Evolutionary conservation across 2,797 vertebrate genomes (phyloP).

Genomic region (Xenopus petersii): DNA sequence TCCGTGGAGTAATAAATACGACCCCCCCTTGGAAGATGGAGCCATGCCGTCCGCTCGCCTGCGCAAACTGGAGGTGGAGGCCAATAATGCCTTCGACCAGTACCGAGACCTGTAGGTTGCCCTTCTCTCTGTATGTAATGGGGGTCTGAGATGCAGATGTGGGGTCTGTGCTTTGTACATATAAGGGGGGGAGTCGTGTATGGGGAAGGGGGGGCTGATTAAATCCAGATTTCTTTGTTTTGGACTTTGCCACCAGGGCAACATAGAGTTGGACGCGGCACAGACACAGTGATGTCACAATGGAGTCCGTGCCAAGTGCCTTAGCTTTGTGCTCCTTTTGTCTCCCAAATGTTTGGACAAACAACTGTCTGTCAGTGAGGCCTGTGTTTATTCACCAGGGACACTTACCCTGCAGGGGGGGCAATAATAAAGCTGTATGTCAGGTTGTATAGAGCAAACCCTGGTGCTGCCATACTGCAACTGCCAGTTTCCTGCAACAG

Average conservation of each 20-base stretch:
- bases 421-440: no score
- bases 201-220: conserved; percentile 47
- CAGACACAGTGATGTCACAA: conserved; percentile 50
- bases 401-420: no score
- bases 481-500: no score
- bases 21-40: conserved; percentile 95
- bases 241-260: conserved; percentile 53
- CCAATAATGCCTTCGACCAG: conserved; percentile 98
- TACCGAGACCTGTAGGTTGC: conserved; percentile 96
- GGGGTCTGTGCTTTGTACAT: background rate
- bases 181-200: no score
- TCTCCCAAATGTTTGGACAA: no score
- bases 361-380: no score
- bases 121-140: background rate
- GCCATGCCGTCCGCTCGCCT: conserved; percentile 96
- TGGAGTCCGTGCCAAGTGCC: conserved; percentile 35
- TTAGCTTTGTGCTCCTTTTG: no score
- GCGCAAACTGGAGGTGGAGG: conserved; percentile 96
- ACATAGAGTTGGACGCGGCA: conserved; percentile 37
- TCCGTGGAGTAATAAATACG: conserved; percentile 98
- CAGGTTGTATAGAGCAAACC: no score
- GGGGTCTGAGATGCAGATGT: background rate
- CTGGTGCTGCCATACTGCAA: no score
- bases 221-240: conserved; percentile 61
- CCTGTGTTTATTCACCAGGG: no score